phyloP scores from a whole-genome alignment of 2,888 invertebrate species.

The Drosophila formosana region DNA sequence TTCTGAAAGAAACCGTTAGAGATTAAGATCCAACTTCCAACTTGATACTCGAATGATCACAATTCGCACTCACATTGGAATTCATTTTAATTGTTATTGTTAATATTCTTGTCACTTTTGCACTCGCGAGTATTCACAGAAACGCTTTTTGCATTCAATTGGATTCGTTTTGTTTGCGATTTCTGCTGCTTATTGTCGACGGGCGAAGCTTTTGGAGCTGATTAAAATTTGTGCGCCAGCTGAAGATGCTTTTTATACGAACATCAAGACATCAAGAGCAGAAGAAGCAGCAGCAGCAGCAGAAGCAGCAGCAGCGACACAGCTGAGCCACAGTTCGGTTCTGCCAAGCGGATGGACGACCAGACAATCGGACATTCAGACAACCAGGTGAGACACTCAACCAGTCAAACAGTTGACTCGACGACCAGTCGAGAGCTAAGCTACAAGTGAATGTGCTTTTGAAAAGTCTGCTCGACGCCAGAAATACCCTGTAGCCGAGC shows the following conservation, averaged over 20 bases:
- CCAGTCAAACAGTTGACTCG: constrained; percentile 37
- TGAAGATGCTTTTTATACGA: constrained; percentile 84
- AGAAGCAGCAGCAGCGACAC: constrained; percentile 17
- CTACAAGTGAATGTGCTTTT: background rate
- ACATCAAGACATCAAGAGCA: constrained; percentile 7
- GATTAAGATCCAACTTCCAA: constrained; percentile 28
- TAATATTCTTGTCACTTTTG: constrained; percentile 29
- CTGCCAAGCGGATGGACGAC: constrained; percentile 37
- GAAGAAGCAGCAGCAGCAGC: constrained; percentile 7
- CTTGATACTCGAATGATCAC: constrained; percentile 1
- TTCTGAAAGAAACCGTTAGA: constrained; percentile 48
- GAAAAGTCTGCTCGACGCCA: background rate
- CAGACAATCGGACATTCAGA: background rate
- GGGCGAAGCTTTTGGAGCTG: constrained; percentile 80
- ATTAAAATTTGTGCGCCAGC: constrained; percentile 82
- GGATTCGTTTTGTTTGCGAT: constrained; percentile 2
- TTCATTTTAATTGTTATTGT: constrained; percentile 45
- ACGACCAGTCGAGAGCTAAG: constrained; percentile 42
- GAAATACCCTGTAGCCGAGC: constrained; percentile 20
- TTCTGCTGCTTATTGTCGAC: constrained; percentile 56
- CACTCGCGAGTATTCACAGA: constrained; percentile 19
- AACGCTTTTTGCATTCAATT: constrained; percentile 1
- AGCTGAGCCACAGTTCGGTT: constrained; percentile 57
- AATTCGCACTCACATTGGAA: constrained; percentile 62
- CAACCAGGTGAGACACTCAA: constrained; percentile 31